phyloP scores from a whole-genome alignment of 2,797 vertebrate genomes.

The Orientallactaga sibirica region DNA sequence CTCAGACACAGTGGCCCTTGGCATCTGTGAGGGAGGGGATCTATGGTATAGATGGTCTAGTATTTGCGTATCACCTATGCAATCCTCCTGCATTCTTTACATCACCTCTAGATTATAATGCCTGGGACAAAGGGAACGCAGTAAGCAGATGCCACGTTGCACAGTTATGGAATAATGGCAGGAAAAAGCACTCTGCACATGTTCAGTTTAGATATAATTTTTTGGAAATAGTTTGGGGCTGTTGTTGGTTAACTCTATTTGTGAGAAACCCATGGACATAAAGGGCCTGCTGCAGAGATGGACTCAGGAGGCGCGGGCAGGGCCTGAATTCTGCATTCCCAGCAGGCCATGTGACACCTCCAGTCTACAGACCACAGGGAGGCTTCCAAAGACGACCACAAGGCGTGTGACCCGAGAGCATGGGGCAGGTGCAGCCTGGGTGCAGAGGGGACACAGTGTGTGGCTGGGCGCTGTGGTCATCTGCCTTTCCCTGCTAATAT shows the following conservation, averaged over 20 bases:
- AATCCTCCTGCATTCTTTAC: not conserved
- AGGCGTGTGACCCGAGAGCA: not conserved
- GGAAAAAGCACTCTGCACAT: not conserved
- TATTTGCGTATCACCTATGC: too few relatives aligned
- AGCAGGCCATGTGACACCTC: too few relatives aligned
- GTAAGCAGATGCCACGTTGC: too few relatives aligned
- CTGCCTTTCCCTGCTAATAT: not conserved
- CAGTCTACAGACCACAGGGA: not conserved
- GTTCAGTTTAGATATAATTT: not conserved
- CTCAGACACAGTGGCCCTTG: not conserved
- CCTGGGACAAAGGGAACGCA: not conserved
- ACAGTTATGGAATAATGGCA: too few relatives aligned
- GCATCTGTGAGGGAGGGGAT: not conserved
- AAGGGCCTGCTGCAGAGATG: not conserved
- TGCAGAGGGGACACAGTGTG: not conserved
- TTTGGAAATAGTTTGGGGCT: not conserved
- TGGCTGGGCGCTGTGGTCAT: not conserved
- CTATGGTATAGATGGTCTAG: not conserved
- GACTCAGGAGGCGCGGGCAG: not conserved
- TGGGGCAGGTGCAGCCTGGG: rapidly evolving
- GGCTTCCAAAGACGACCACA: not conserved
- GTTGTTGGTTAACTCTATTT: not conserved
- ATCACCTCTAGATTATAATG: not conserved
- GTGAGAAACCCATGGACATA: not conserved
- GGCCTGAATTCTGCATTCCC: not conserved